Conservation (phyloP, 23 tunicate species). For the Styela plicata region DNA sequence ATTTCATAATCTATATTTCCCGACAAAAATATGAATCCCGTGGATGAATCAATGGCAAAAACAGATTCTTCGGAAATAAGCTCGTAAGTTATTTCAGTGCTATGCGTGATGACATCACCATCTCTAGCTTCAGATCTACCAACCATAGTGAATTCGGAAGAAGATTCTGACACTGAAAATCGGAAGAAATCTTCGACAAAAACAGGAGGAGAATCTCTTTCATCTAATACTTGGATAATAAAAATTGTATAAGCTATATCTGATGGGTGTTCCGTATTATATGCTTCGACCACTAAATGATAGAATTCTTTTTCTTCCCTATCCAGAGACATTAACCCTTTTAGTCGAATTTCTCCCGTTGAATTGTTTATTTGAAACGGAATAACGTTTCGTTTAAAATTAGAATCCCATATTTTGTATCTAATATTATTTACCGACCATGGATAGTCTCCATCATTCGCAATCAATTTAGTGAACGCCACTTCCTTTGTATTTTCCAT, state of each 20-base stretch:
- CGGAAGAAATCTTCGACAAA: slow-evolving; percentile 13
- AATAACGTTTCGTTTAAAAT: background rate
- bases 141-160: background rate
- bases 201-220: slow-evolving; percentile 40
- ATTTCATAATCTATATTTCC: background rate
- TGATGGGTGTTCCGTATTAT: slow-evolving; percentile 16
- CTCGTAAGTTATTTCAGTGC: slow-evolving; percentile 2
- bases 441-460: slow-evolving; percentile 32
- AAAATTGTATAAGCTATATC: background rate
- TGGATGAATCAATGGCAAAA: slow-evolving; percentile 5
- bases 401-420: background rate
- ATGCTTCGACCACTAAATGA: slow-evolving; percentile 7
- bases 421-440: slow-evolving; percentile 1
- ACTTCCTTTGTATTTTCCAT: slow-evolving; percentile 27
- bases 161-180: slow-evolving; percentile 26
- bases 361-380: slow-evolving; percentile 34
- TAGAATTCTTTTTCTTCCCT: slow-evolving; percentile 36
- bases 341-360: slow-evolving; percentile 32
- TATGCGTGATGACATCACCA: slow-evolving; percentile 23
- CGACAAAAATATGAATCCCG: background rate
- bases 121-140: slow-evolving; percentile 49
- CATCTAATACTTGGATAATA: slow-evolving; percentile 37
- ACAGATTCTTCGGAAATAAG: background rate
- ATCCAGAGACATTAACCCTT: slow-evolving; percentile 15
- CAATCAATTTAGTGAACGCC: slow-evolving; percentile 20